Evolutionary conservation across 2,113 vertebrate species (phyloP), one percentile per base, ranked within the genome.

Genomic region (Callorhinus ursinus): DNA sequence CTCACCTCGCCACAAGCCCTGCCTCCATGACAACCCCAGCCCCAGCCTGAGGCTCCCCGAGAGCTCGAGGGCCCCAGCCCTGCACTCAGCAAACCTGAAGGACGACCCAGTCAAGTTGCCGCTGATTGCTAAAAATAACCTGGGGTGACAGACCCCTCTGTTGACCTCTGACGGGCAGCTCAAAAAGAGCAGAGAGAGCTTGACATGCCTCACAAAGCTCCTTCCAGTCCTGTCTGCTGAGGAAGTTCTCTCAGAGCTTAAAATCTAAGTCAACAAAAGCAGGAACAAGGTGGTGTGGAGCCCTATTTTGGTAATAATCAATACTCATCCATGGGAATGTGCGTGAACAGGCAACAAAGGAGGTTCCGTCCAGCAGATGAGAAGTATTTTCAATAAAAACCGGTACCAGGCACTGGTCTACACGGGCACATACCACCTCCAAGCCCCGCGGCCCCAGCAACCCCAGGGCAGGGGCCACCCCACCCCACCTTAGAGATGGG

Each of bases 71-170:
- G 57, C 74, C 46, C 39, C 28, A 21, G 76, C 59, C n/a, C 15
- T 31, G 28, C 21, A 85, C 21, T 33, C 28, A 49, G 74, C 67
- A 94, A 63, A 96, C 18, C 18, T 63, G n/a, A 67, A 12, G 31
- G 72, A 42, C 15, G 26, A 91, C 31, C 51, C 67, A 31, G 57
- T 61, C 81, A 55, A 22, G 39, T 15, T 95, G 67, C 82, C 69
- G 18, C 39, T 92, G n/a, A 74, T 79, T 53, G 53, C n/a, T 67
- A 83, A 79, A 96, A 69, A 39, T 49, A 94, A 63, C 74, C 90
- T 69, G 19, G n/a, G 57, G 67, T 46, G 82, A 85, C 3, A 88
- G 94, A 55, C 26, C 13, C 28, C 76, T 2, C 69, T 1, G 14
- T 49, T 49, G n/a, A 85, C 76, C 21, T 71, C 72, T 93, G 46